A percentile compares a stretch with the other conserved stretches of the same genome.
phyloP scores from a whole-genome alignment of 2,888 invertebrate genomes.

The Coelopa pilipes region DNA sequence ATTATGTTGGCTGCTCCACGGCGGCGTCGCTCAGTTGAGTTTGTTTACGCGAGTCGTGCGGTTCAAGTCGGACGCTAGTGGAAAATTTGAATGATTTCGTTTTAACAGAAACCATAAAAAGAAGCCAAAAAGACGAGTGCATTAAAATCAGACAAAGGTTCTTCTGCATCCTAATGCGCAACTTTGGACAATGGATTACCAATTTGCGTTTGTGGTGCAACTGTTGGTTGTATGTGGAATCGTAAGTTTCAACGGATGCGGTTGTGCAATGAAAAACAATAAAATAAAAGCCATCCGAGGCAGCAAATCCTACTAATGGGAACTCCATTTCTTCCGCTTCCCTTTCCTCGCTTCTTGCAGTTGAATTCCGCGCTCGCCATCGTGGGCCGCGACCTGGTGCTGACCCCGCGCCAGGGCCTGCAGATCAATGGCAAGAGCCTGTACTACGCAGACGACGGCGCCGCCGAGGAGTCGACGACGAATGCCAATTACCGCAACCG shows the following conservation, averaged over 20 bases:
- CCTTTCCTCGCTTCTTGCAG: constrained; percentile 40
- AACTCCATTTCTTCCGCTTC: no score
- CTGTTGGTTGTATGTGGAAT: constrained; percentile 26
- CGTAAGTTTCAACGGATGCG: constrained; percentile 33
- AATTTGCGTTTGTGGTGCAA: constrained; percentile 46
- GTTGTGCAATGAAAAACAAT: constrained; percentile 20
- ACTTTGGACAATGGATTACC: constrained; percentile 50
- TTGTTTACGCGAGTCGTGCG: constrained; percentile 51
- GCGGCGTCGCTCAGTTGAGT: constrained; percentile 54
- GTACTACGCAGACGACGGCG: constrained; percentile 56
- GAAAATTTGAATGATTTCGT: constrained; percentile 17
- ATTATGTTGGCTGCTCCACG: constrained; percentile 53
- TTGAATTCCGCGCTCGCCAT: constrained; percentile 46
- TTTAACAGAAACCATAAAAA: not conserved
- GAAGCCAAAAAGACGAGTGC: constrained; percentile 3
- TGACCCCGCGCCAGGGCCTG: constrained; percentile 61
- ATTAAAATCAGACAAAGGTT: constrained; percentile 25
- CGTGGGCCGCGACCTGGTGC: constrained; percentile 61
- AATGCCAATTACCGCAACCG: constrained; percentile 18
- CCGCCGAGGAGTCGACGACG: constrained; percentile 13
- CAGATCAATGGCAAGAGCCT: constrained; percentile 60
- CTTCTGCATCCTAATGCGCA: constrained; percentile 42
- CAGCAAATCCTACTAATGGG: not conserved
- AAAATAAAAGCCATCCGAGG: not conserved
- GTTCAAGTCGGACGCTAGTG: constrained; percentile 27